Conservation (phyloP, 2,888 invertebrate species). For the Didymodactylos carnosus region DNA sequence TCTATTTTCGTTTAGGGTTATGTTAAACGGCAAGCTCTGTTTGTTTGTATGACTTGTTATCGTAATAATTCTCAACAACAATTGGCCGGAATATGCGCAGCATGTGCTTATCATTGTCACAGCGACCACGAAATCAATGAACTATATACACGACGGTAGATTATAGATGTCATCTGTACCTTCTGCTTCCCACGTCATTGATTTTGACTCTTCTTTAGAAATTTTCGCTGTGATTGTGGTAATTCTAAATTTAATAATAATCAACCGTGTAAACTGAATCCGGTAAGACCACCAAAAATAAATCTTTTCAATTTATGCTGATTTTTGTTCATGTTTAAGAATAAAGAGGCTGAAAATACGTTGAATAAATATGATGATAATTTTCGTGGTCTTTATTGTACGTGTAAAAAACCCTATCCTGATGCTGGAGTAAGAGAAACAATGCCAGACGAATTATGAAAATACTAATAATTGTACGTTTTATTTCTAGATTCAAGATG, state of each 20-base stretch:
- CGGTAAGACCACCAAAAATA: slow-evolving; percentile 24
- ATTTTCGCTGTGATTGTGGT: slow-evolving; percentile 87
- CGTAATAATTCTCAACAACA: not conserved
- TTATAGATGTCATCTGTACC: not conserved
- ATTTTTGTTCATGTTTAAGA: not conserved
- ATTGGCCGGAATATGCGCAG: slow-evolving; percentile 46
- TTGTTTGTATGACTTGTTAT: slow-evolving; percentile 10
- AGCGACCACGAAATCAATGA: slow-evolving; percentile 84
- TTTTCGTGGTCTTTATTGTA: slow-evolving; percentile 74
- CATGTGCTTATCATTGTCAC: slow-evolving; percentile 79
- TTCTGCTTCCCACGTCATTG: not conserved
- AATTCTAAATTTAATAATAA: slow-evolving; percentile 40
- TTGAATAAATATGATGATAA: slow-evolving; percentile 67
- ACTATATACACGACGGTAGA: slow-evolving; percentile 62
- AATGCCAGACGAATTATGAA: slow-evolving; percentile 38
- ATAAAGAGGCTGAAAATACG: slow-evolving; percentile 47
- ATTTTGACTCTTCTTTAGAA: slow-evolving; percentile 23
- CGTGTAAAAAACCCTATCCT: slow-evolving; percentile 74
- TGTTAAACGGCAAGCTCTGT: slow-evolving; percentile 12
- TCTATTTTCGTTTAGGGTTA: not conserved
- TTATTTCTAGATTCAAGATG: slow-evolving; percentile 43
- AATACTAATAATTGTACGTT: not conserved
- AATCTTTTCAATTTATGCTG: not conserved
- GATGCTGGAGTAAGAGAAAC: slow-evolving; percentile 54
- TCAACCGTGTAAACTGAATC: slow-evolving; percentile 14